Conservation (phyloP, 2,888 invertebrate species). For the Morpho achilles region DNA sequence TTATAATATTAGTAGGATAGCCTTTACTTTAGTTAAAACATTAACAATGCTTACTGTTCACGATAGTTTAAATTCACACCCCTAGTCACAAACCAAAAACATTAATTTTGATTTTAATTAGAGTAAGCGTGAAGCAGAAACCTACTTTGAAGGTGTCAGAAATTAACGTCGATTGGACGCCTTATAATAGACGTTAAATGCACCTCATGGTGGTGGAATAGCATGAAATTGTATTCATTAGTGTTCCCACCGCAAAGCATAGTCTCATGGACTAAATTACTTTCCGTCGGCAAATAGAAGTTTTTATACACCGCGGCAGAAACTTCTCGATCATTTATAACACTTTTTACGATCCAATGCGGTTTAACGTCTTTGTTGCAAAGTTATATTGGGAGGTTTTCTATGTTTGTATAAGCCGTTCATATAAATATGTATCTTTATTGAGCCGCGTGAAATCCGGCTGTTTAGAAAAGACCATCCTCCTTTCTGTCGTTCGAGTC, state of each 20-base stretch:
- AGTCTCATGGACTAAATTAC: conserved; percentile 37
- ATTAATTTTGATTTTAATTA: conserved; percentile 18
- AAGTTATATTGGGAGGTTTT: conserved; percentile 2
- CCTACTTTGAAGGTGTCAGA: conserved; percentile 21
- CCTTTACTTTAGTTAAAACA: too few relatives aligned
- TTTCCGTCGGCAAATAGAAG: conserved; percentile 24
- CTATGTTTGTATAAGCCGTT: background rate
- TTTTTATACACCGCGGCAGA: conserved; percentile 9
- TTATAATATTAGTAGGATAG: too few relatives aligned
- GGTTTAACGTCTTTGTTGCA: conserved; percentile 5
- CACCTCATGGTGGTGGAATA: conserved; percentile 41
- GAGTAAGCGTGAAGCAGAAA: conserved; percentile 15
- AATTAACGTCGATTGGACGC: conserved; percentile 22
- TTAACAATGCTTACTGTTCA: too few relatives aligned
- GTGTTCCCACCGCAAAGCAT: conserved; percentile 37
- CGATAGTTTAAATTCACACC: too few relatives aligned
- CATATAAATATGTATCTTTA: background rate
- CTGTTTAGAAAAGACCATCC: too few relatives aligned
- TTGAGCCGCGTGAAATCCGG: too few relatives aligned
- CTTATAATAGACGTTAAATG: conserved; percentile 25
- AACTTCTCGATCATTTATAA: conserved; percentile 10
- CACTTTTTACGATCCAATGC: conserved; percentile 6
- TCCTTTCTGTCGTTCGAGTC: too few relatives aligned
- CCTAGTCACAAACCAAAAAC: too few relatives aligned
- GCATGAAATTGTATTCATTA: conserved; percentile 56